phyloP scores from a whole-genome alignment of 92 coral and sea anemone species.

The Scolanthus callimorphus region DNA sequence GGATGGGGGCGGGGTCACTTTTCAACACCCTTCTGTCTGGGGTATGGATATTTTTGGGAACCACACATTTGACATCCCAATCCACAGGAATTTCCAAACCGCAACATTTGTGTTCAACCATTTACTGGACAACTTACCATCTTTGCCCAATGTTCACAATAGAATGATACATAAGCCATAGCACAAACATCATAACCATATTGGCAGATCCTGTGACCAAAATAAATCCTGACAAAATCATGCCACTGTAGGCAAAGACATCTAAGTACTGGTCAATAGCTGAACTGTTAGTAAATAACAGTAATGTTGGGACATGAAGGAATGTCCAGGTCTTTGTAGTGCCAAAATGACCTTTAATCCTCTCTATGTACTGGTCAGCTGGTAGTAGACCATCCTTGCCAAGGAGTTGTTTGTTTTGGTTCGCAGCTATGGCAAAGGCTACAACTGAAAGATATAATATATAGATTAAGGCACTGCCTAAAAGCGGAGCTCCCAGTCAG shows the following conservation, averaged over 20 bases:
- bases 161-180: conserved; percentile 93
- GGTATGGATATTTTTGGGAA: too few relatives aligned
- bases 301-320: conserved; percentile 80
- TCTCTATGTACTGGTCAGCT: conserved; percentile 63
- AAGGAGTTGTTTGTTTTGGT: conserved; percentile 91
- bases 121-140: conserved; percentile 87
- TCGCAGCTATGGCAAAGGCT: conserved; percentile 88
- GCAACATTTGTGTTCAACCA: too few relatives aligned
- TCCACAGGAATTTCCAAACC: too few relatives aligned
- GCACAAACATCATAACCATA: conserved; percentile 69
- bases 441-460: conserved; percentile 69
- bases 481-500: too few relatives aligned
- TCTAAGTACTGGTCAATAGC: conserved; percentile 70
- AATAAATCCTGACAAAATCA: conserved; percentile 70
- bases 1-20: too few relatives aligned
- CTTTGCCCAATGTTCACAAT: conserved; percentile 89
- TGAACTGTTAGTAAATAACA: conserved; percentile 65
- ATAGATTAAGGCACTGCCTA: too few relatives aligned
- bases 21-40: too few relatives aligned
- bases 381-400: conserved; percentile 94
- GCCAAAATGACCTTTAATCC: conserved; percentile 72
- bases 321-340: conserved; percentile 56
- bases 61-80: too few relatives aligned
- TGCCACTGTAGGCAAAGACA: conserved; percentile 73
- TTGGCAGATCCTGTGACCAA: conserved; percentile 77